Conservation (phyloP, 2,888 invertebrate genomes). For the Dusona sp. region DNA sequence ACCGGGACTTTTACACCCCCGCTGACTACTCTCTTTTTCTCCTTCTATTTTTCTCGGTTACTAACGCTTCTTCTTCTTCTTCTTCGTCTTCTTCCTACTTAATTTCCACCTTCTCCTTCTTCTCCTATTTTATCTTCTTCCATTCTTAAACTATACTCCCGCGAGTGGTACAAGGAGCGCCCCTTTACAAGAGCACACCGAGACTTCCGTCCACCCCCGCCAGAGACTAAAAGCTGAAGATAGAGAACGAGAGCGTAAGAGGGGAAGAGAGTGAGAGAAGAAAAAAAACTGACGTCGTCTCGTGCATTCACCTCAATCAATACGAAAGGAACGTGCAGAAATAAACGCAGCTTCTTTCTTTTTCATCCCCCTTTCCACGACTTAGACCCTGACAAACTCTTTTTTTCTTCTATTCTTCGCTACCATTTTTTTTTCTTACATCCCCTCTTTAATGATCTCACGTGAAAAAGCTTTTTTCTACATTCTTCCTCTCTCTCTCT, state of each 20-base stretch:
- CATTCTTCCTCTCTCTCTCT: not conserved
- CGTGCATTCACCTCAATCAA: slow-evolving; percentile 82
- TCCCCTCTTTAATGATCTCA: not conserved
- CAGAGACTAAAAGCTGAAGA: slow-evolving; percentile 27
- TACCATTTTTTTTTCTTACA: slow-evolving; percentile 9
- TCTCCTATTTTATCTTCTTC: not conserved
- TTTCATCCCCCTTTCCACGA: slow-evolving; percentile 18
- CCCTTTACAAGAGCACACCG: slow-evolving; percentile 75
- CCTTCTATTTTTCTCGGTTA: slow-evolving; percentile 41
- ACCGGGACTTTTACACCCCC: slow-evolving; percentile 65
- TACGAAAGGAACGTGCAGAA: slow-evolving; percentile 69
- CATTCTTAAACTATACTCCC: slow-evolving; percentile 27
- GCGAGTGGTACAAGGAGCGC: slow-evolving; percentile 37
- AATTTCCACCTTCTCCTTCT: slow-evolving; percentile 29
- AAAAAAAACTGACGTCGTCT: slow-evolving; percentile 67
- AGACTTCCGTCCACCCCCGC: slow-evolving; percentile 79
- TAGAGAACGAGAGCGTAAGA: not conserved
- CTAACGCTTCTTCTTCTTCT: slow-evolving; percentile 33
- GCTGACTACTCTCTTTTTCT: slow-evolving; percentile 59
- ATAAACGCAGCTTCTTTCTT: slow-evolving; percentile 53
- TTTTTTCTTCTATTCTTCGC: slow-evolving; percentile 11
- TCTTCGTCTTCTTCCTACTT: slow-evolving; percentile 31
- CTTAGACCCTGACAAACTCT: not conserved
- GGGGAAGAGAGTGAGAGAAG: slow-evolving; percentile 8
- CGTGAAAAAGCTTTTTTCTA: not conserved